These are phyloP conservation scores for Caenorhabditis uteleia DNA, from an alignment of 2,888 invertebrate genomes.

Conservation along the genomic window DNA sequence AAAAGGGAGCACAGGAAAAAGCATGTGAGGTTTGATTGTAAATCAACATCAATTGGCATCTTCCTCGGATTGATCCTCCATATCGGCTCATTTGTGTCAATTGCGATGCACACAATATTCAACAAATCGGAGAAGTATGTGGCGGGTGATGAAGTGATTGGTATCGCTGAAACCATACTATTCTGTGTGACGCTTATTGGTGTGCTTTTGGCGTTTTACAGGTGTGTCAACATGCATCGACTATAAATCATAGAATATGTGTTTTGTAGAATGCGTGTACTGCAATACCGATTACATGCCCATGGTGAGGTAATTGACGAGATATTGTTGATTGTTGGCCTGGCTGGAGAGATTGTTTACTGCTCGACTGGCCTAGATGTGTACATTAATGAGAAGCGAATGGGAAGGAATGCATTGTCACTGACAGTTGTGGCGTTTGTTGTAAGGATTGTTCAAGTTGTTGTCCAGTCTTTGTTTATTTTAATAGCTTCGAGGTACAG, in stretches of 20 bases:
- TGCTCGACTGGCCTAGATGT: slow-evolving; percentile 26
- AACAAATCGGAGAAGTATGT: slow-evolving; percentile 38
- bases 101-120: slow-evolving; percentile 62
- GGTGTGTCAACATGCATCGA: too few species aligned
- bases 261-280: slow-evolving; percentile 29
- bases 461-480: slow-evolving; percentile 64
- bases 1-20: slow-evolving; percentile 47
- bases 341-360: slow-evolving; percentile 37
- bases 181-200: slow-evolving; percentile 56
- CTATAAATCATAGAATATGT: background rate
- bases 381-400: background rate
- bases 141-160: slow-evolving; percentile 59
- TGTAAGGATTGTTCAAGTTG: slow-evolving; percentile 60
- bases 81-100: slow-evolving; percentile 61
- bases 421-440: slow-evolving; percentile 52
- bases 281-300: slow-evolving; percentile 37
- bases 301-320: slow-evolving; percentile 40
- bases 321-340: slow-evolving; percentile 32
- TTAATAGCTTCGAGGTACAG: slow-evolving; percentile 50
- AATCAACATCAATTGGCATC: slow-evolving; percentile 62
- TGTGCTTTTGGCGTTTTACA: slow-evolving; percentile 53
- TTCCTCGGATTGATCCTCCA: slow-evolving; percentile 64
- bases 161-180: slow-evolving; percentile 56
- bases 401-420: background rate
- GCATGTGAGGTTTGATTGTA: slow-evolving; percentile 64